Conservation (phyloP, 2,888 invertebrate genomes). For the Thumatha senex region DNA sequence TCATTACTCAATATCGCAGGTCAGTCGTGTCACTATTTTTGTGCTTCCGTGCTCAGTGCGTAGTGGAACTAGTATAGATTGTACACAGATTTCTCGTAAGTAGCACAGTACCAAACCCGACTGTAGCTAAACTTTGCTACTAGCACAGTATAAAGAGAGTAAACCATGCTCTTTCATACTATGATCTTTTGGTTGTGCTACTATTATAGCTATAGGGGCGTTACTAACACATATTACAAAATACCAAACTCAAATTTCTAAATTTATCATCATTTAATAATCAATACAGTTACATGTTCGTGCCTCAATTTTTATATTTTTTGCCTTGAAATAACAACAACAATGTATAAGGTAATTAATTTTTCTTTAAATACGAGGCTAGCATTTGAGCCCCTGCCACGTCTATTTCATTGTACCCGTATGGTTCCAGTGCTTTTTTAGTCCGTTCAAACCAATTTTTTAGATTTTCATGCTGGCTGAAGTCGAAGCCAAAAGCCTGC, state of each 20-base stretch:
- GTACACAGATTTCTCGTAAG: no score
- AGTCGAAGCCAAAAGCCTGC: slow-evolving; percentile 82
- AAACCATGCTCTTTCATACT: no score
- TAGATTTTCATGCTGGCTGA: slow-evolving; percentile 82
- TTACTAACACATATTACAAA: no score
- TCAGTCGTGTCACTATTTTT: no score
- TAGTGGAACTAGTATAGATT: no score
- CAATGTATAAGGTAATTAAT: slow-evolving; percentile 11
- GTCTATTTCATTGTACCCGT: slow-evolving; percentile 87
- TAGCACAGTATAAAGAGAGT: no score
- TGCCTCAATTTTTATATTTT: slow-evolving; percentile 9
- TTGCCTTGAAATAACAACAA: slow-evolving; percentile 13
- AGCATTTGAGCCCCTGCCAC: slow-evolving; percentile 82
- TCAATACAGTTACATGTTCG: not conserved
- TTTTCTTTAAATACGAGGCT: slow-evolving; percentile 79
- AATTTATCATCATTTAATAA: slow-evolving; percentile 1
- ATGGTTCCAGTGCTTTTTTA: slow-evolving; percentile 85
- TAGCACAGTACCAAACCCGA: no score
- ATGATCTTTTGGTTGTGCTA: no score
- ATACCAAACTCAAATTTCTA: not conserved
- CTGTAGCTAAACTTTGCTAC: no score
- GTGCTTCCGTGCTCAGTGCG: no score
- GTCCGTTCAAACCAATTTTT: slow-evolving; percentile 86
- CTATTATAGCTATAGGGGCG: no score
- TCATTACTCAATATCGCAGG: no score